Base-by-base conservation (phyloP, 1,140 invertebrate species). In the Dendrolimus kikuchii region DNA sequence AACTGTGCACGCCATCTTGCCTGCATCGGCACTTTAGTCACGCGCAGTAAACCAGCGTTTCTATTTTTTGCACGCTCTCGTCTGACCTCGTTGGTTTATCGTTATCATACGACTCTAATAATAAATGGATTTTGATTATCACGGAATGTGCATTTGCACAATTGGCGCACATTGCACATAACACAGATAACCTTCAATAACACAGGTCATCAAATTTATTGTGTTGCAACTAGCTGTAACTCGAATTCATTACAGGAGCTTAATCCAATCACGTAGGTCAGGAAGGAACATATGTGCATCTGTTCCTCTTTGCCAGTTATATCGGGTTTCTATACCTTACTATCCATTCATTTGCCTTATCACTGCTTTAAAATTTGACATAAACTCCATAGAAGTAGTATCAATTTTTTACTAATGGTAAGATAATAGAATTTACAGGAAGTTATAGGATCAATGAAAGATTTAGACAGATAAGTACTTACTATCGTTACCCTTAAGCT, bases 21-120 rank as follows among this genome's bases (percentile, higher is more conserved):
- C 68, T 79, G 75, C 73, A 79, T 77, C 68, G 66, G 75, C 64
- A 75, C 66, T 86, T 81, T 77, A 80, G 77, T 84, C 82, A 84
- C 82, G 82, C 79, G 76, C 79, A 68, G 64, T 76, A 66, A 74
- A 73, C 64, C 74, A 77, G 68, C 75, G 77, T 82, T 85, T 81
- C 81, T 81, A 82, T 84, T 84, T 86, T 82, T 82, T 86, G 77
- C 71, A 66, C 77, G 74, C 66, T 82, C 77, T 77, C 68, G 66
- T 76, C 76, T 83, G 80, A 86, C 82, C 80, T 82, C 82, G 81
- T 78, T 77, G 74, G 64, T 82, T 82, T 86, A 86, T 86, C 82
- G 77, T 84, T 84, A 86, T 86, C 81, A 83, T 77, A 65, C 68
- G 66, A 61, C 71, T 70, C 73, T 75, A 82, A 82, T 78, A 81